Conservation (phyloP, 2,797 vertebrate genomes). For the Cyclopterus lumpus region DNA sequence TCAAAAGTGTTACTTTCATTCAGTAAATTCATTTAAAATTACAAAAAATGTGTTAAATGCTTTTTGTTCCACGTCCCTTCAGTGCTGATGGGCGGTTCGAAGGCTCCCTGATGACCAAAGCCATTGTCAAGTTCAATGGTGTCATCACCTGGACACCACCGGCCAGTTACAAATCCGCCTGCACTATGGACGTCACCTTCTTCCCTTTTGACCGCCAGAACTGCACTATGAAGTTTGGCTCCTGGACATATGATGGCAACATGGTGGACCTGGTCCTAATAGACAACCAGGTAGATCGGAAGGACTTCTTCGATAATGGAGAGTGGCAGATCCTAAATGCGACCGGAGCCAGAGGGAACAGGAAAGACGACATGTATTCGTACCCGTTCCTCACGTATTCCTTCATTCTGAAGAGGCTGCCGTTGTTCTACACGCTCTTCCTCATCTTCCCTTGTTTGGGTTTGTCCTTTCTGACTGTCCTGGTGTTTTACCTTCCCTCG, state of each 20-base stretch:
- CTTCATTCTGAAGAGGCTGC: conserved; percentile 94
- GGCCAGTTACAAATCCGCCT: conserved; percentile 96
- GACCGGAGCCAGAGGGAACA: conserved; percentile 89
- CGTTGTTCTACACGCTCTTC: conserved; percentile 96
- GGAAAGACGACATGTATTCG: conserved; percentile 88
- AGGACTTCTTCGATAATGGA: conserved; percentile 97
- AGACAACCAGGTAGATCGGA: conserved; percentile 92
- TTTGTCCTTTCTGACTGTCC: conserved; percentile 93
- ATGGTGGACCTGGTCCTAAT: conserved; percentile 95
- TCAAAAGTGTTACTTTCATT: not conserved
- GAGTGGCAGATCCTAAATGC: conserved; percentile 97
- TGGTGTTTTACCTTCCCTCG: conserved; percentile 97
- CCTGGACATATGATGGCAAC: conserved; percentile 95
- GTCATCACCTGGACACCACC: conserved; percentile 93
- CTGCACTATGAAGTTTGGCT: conserved; percentile 98
- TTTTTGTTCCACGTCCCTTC: conserved; percentile 20
- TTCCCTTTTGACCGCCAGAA: conserved; percentile 98
- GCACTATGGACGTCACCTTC: conserved; percentile 97
- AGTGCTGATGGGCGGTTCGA: conserved; percentile 97
- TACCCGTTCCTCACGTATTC: conserved; percentile 95
- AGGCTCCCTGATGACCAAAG: conserved; percentile 97
- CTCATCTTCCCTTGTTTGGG: conserved; percentile 96
- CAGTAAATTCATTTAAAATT: not conserved
- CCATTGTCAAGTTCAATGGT: conserved; percentile 89
- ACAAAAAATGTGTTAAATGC: not conserved